These are phyloP conservation scores for Euplexia lucipara DNA, from an alignment of 2,888 invertebrate species.

Conservation along the genomic window DNA sequence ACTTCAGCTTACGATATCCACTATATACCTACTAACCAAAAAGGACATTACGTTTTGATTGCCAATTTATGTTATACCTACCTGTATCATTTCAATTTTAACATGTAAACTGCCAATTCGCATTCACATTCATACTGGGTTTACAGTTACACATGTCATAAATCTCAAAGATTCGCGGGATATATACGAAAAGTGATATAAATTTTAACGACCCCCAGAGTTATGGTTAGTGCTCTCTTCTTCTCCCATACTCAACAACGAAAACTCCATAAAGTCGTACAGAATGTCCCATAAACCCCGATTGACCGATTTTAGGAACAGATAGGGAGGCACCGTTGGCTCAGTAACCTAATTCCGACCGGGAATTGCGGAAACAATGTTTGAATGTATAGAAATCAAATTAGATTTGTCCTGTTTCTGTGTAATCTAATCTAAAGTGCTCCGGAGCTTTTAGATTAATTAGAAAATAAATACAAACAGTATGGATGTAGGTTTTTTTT, in stretches of 20 bases:
- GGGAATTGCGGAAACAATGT: slow-evolving; percentile 51
- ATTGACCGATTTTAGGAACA: slow-evolving; percentile 64
- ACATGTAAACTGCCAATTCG: slow-evolving; percentile 22
- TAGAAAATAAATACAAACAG: slow-evolving; percentile 43
- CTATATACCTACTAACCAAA: too few species aligned
- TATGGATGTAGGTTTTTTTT: not conserved
- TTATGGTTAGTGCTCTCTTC: slow-evolving; percentile 66
- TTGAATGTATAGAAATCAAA: slow-evolving; percentile 55
- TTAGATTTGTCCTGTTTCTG: slow-evolving; percentile 48
- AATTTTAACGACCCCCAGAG: slow-evolving; percentile 68
- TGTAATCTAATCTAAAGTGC: slow-evolving; percentile 45
- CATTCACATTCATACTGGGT: slow-evolving; percentile 34
- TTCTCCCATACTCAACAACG: slow-evolving; percentile 57
- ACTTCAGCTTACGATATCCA: not conserved
- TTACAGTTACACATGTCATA: slow-evolving; percentile 63
- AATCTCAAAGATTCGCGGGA: slow-evolving; percentile 63
- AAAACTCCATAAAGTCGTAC: slow-evolving; percentile 63
- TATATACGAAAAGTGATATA: slow-evolving; percentile 59
- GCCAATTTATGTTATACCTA: slow-evolving; percentile 18
- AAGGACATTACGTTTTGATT: slow-evolving; percentile 7
- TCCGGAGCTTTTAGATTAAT: slow-evolving; percentile 55
- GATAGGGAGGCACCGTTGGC: slow-evolving; percentile 65
- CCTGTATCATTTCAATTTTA: slow-evolving; percentile 9
- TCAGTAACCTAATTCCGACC: slow-evolving; percentile 71
- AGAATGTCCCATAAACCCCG: slow-evolving; percentile 71